These are phyloP conservation scores for Napeogenes inachia DNA, from an alignment of 2,888 invertebrate species.

Conservation along the genomic window DNA sequence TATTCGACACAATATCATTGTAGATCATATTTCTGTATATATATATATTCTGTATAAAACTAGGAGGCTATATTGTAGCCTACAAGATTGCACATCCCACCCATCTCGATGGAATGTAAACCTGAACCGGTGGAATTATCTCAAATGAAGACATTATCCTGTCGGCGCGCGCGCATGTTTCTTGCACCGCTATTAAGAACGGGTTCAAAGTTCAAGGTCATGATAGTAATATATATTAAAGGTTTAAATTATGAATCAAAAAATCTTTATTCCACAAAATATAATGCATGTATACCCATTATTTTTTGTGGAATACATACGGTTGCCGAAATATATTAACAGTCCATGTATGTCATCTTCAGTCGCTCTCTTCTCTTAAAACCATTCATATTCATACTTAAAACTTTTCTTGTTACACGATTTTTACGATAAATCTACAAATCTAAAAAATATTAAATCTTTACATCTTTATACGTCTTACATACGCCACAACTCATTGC, in stretches of 20 bases:
- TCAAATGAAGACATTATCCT: conserved; percentile 73
- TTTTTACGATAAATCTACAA: no score
- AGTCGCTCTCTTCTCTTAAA: no score
- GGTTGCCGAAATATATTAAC: no score
- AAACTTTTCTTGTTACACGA: no score
- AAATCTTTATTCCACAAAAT: no score
- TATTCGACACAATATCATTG: neutral
- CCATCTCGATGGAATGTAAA: conserved; percentile 56
- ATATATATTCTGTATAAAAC: neutral
- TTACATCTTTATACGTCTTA: no score
- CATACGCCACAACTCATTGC: no score
- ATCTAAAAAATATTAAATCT: no score
- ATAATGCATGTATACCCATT: no score
- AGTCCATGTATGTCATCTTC: no score
- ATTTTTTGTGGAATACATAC: no score
- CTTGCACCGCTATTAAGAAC: conserved; percentile 25
- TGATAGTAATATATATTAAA: conserved; percentile 16
- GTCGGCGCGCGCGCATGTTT: conserved; percentile 45
- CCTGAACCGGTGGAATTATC: conserved; percentile 57
- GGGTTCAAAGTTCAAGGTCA: conserved; percentile 29
- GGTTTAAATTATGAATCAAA: conserved; percentile 3
- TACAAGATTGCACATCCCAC: conserved; percentile 44
- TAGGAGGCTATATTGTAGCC: neutral
- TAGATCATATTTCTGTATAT: neutral
- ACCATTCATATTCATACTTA: no score